Evolutionary conservation across 2,797 vertebrate species (phyloP).

Genomic region (Eospalax fontanierii): DNA sequence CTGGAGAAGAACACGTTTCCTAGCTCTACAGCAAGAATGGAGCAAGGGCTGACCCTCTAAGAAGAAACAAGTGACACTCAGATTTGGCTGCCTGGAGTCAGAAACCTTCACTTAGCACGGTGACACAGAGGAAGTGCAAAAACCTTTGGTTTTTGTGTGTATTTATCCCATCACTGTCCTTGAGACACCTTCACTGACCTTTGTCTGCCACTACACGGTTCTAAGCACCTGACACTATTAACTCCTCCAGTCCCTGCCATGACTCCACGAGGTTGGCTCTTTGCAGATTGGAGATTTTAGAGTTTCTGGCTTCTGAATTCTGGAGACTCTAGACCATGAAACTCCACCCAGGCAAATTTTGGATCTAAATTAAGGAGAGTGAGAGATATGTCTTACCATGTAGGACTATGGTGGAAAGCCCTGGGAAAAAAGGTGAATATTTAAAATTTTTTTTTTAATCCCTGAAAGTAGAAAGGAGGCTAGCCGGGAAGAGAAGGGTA

Average conservation of each 20-base stretch:
- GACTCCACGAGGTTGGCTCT: not conserved
- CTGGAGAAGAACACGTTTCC: not conserved
- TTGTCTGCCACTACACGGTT: not conserved
- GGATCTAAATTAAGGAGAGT: not conserved
- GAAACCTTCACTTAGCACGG: not conserved
- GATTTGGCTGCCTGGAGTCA: not conserved
- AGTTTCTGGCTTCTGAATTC: not conserved
- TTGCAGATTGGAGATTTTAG: not conserved
- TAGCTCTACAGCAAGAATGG: not conserved
- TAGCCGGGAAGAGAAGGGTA: too few relatives aligned
- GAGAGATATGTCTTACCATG: not conserved
- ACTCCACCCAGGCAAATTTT: conserved; percentile 3
- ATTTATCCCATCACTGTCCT: not conserved
- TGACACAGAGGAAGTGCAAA: not conserved
- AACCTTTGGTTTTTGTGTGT: not conserved
- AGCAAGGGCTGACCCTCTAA: conserved; percentile 9
- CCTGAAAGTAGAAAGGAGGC: not conserved
- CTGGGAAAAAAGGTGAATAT: not conserved
- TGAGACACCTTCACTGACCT: not conserved
- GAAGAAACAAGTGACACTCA: conserved; percentile 14
- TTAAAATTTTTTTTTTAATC: too few relatives aligned
- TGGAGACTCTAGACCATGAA: conserved; percentile 11
- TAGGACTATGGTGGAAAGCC: conserved; percentile 2
- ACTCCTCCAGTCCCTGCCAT: conserved; percentile 1
- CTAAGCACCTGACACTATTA: not conserved